Evolutionary conservation across 2,113 vertebrate genomes (phyloP).

Genomic region (Otocyon megalotis): DNA sequence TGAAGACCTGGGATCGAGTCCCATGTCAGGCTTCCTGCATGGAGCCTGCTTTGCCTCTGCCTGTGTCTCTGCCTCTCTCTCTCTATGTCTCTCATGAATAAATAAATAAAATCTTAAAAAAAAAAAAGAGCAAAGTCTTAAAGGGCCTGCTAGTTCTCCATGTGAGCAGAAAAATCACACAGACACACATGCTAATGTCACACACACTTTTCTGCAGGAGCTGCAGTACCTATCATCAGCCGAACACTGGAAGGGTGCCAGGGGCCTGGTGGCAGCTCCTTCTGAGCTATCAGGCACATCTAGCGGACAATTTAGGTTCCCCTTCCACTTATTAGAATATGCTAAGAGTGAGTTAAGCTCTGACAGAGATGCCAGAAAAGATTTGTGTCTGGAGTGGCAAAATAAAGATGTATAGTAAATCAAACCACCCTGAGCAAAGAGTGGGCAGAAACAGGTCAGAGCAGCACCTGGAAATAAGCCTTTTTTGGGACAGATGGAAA

Average conservation of each 20-base stretch:
- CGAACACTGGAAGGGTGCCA: not conserved
- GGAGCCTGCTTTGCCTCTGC: too few relatives aligned
- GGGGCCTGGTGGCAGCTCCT: not conserved
- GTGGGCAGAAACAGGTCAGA: not conserved
- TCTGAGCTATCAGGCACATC: not conserved
- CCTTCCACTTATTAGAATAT: conserved; percentile 2
- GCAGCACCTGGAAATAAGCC: not conserved
- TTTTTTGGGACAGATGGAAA: not conserved
- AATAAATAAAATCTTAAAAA: too few relatives aligned
- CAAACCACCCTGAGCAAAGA: not conserved
- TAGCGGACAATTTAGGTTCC: not conserved
- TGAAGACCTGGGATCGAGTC: too few relatives aligned
- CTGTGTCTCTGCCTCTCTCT: too few relatives aligned
- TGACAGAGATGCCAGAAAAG: not conserved
- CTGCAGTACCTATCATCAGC: not conserved
- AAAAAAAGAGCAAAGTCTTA: not conserved
- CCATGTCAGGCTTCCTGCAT: too few relatives aligned
- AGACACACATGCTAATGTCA: not conserved
- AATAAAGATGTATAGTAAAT: not conserved
- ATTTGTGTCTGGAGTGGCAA: not conserved
- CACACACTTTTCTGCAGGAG: conserved; percentile 25
- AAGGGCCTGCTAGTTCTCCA: not conserved
- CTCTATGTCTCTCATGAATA: too few relatives aligned
- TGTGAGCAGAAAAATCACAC: not conserved
- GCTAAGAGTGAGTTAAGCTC: not conserved